phyloP scores from a whole-genome alignment of 2,888 invertebrate species.

The Drosophila multiciliata region DNA sequence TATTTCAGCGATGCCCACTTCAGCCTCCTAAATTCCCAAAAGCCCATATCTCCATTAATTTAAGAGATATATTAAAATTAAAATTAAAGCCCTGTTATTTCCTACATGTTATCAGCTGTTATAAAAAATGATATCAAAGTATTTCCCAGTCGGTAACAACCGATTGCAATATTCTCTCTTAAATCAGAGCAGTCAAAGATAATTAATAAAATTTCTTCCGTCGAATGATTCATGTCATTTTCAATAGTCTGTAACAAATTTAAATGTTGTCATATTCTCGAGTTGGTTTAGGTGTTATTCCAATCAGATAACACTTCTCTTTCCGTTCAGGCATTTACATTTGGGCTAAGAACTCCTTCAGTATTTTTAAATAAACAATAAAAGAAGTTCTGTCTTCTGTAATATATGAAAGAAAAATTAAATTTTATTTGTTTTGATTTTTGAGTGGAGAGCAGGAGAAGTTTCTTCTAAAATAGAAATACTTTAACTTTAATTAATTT shows the following conservation, averaged over 20 bases:
- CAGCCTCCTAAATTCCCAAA: too few relatives aligned
- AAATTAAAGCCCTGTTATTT: too few relatives aligned
- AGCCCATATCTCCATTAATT: too few relatives aligned
- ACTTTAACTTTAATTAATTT: background rate
- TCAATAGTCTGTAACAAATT: background rate
- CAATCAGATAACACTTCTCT: slow-evolving; percentile 82
- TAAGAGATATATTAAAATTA: too few relatives aligned
- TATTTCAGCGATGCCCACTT: too few relatives aligned
- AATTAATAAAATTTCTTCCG: background rate
- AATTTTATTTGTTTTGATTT: background rate
- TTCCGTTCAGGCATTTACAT: background rate
- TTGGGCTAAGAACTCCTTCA: slow-evolving; percentile 85
- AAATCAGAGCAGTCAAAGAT: background rate
- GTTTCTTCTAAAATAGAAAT: background rate
- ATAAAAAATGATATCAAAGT: too few relatives aligned
- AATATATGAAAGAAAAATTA: background rate
- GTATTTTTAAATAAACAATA: background rate
- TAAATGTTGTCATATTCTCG: background rate
- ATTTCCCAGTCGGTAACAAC: too few relatives aligned
- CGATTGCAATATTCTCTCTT: background rate
- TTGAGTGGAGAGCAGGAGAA: background rate
- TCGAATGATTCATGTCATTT: background rate
- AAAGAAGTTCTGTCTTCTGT: background rate
- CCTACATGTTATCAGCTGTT: too few relatives aligned
- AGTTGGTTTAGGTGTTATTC: background rate